Evolutionary conservation across 2,113 vertebrate species (phyloP), one percentile per base, ranked within the genome.

Genomic region (Pluvianellus socialis): DNA sequence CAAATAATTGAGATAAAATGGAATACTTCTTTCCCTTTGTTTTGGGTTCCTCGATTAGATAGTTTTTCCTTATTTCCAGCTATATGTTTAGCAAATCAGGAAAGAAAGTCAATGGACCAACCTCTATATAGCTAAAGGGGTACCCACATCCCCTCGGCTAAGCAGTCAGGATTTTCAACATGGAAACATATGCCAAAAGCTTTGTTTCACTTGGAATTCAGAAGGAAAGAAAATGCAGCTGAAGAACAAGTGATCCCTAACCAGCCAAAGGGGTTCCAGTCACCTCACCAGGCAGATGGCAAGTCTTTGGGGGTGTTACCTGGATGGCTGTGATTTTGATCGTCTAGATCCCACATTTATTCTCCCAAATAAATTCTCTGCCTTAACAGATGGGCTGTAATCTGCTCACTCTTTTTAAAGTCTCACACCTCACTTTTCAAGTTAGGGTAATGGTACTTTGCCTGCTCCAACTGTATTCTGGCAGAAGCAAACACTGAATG

Each of bases 251-350:
- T 35, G 71, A 35, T 62, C 22, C 23, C 27, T 50, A 23, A 61
- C n/a, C 2, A 2, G 27, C 18, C 53, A 49, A 40, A 47, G 26
- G 26, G 11, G 42, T 49, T 81, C 32, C 45, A 66, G 42, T 18
- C 35, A 47, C n/a, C 58, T 44, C 70, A 61, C 4, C 27, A 62
- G 45, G 22, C 1, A 2, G n/a, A 44, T 0, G 1, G 23, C 14
- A 45, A 45, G 32, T 55, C 52, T 76, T 49, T 38, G 52, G 28
- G 30, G n/a, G 7, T 52, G 26, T 52, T 47, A 58, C 11, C 70
- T 22, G 30, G 11, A 30, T 27, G 28, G 42, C 21, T 68, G 32
- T 62, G 21, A 90, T 33, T 90, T 26, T 33, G 42, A 33, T 68
- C 2, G 2, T 56, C 53, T 19, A 35, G 13, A 62, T 82, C 38